Base-by-base conservation (phyloP, 2,888 invertebrate species). In the Caenorhabditis uteleia region DNA sequence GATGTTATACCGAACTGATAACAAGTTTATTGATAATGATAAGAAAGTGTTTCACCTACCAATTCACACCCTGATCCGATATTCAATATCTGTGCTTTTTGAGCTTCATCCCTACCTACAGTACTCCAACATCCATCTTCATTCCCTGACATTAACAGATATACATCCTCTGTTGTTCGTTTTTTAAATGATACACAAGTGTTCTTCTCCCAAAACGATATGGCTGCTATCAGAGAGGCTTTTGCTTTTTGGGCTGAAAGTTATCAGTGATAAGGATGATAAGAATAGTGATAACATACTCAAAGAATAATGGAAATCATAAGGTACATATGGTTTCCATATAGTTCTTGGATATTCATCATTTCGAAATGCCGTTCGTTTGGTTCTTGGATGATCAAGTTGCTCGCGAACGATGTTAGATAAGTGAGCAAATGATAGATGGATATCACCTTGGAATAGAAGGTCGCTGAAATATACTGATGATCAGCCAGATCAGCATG, bases 101-200 rank as follows among this genome's bases (percentile, higher is more conserved):
- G 67, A 4, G 50, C 25, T 36, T 56, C 54, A 44, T 70, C 70
- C 14, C 64, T 62, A n/a, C 70, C 70, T 2, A 70, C 70, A 18
- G 66, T 64, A 39, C 67, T 67, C 70, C 70, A 70, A 20, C 70
- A 70, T 12, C 70, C 70, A 20, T 59, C 57, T 40, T 70, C 67
- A 4, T 60, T 29, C 10, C 60, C 67, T 1, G 59, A 54, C 57
- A 67, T 51, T 10, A 58, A 18, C 2, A 65, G 23, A 31, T 55
- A 57, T 5, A 67, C 60, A 4, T 49, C 38, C 36, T 67, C 67
- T 1, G 29, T 33, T 1, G 53, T 61, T 16, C 60, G 45, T 39
- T 42, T 44, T 38, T 54, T 59, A 50, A 67, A 67, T 2, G 39
- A 31, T 6, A 67, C 50, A 44, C 67, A 67, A 3, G 67, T 61